These are phyloP conservation scores for Pectinophora gossypiella DNA, from an alignment of 1,140 invertebrate genomes.

Conservation along the genomic window DNA sequence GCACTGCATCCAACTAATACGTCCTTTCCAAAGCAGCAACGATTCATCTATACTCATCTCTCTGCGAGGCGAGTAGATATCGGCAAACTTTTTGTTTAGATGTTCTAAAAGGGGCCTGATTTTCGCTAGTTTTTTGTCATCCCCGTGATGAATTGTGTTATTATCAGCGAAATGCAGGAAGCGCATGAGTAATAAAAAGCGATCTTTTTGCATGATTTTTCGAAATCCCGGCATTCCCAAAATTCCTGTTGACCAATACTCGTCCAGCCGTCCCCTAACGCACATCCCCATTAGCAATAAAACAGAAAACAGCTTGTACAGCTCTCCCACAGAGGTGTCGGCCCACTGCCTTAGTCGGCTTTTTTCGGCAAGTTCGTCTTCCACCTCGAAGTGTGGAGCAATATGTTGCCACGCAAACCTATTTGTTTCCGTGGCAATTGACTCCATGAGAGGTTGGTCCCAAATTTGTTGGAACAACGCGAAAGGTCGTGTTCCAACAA, in stretches of 20 bases:
- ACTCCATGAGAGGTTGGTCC: slow-evolving; percentile 9
- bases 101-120: slow-evolving; percentile 11
- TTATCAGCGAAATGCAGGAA: slow-evolving; percentile 23
- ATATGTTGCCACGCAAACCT: slow-evolving; percentile 25
- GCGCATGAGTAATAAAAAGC: slow-evolving; percentile 5
- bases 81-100: slow-evolving; percentile 11
- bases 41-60: slow-evolving; percentile 17
- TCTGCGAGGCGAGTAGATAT: slow-evolving; percentile 5
- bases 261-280: neutral
- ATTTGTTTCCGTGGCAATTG: slow-evolving; percentile 18
- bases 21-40: slow-evolving; percentile 9
- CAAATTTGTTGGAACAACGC: slow-evolving; percentile 1
- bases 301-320: neutral
- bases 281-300: slow-evolving; percentile 4
- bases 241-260: slow-evolving; percentile 6
- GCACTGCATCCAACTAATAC: slow-evolving; percentile 16
- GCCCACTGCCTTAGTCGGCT: too few species aligned
- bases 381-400: neutral
- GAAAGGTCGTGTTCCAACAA: neutral
- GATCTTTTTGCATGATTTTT: slow-evolving; percentile 1
- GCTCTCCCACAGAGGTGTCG: neutral
- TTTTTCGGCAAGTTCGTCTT: neutral
- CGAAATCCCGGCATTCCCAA: slow-evolving; percentile 8
- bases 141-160: neutral
- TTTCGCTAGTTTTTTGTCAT: slow-evolving; percentile 2